Base-by-base conservation (phyloP, 2,113 vertebrate genomes). In the Tetrax tetrax region DNA sequence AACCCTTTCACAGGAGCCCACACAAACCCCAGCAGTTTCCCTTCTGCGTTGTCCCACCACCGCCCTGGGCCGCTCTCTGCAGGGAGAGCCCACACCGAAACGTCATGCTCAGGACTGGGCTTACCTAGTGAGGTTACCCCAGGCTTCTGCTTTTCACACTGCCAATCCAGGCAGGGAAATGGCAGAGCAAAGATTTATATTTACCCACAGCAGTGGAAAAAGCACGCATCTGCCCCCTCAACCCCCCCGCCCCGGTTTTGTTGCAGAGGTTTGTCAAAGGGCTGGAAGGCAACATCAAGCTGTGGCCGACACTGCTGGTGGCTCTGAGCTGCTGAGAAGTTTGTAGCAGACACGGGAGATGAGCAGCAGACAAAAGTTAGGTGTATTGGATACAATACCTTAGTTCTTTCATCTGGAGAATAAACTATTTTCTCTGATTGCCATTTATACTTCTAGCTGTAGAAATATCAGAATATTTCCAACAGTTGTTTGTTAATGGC, bases 371-470 rank as follows among this genome's bases (percentile, higher is more conserved):
- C 69, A 64, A 50, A 61, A 83, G 57, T 38, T 68, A 37, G 0
- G 2, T 51, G 61, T 24, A 17, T 45, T 56, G 57, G 57, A 35
- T 69, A 50, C 74, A 83, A 35, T 41, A n/a, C 60, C n/a, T 76
- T 72, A 27, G 33, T 51, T 92, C 84, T 61, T 85, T 90, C 63
- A 45, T 43, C 56, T 77, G 82, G 53, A 83, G 86, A 80, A 95
- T 17, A 87, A 92, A 76, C 48, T 89, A 47, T 90, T 95, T 88
- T 61, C 57, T 65, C 29, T 81, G 57, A 41, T 25, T 83, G 59
- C 64, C 13, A 18, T 45, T 61, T 61, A 50, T 80, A 57, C 14
- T 92, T 72, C 35, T 37, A 88, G 75, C 38, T 92, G 45, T 25
- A 88, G 78, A 84, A 91, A 56, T 43, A 79, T 16, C 50, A 63